Conservation (phyloP, 2,797 vertebrate species). For the Acipenser transmontanus region DNA sequence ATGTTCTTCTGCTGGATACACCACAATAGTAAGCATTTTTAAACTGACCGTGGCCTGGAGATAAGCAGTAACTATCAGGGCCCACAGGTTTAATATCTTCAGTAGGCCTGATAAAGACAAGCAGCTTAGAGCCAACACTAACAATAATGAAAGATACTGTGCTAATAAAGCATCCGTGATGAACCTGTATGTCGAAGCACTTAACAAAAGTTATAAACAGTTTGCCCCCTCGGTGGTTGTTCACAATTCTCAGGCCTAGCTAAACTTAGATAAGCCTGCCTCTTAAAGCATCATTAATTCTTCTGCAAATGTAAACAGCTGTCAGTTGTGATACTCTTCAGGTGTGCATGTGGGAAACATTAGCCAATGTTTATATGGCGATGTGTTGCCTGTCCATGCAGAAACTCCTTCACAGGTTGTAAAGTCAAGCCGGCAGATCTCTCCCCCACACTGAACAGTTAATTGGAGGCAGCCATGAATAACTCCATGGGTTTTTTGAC, state of each 20-base stretch:
- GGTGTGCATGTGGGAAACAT: constrained; percentile 74
- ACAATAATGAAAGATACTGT: constrained; percentile 44
- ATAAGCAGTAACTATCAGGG: constrained; percentile 46
- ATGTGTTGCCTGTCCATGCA: constrained; percentile 55
- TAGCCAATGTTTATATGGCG: constrained; percentile 67
- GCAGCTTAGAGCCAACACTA: constrained; percentile 42
- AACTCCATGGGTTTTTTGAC: constrained; percentile 50
- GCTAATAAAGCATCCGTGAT: constrained; percentile 48
- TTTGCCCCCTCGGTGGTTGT: constrained; percentile 48
- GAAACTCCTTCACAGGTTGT: constrained; percentile 47
- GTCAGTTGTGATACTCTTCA: constrained; percentile 71
- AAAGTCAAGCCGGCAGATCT: constrained; percentile 42
- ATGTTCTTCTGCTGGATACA: constrained; percentile 15
- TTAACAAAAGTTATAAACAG: constrained; percentile 56
- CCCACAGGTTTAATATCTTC: constrained; percentile 39
- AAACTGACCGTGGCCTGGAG: constrained; percentile 46
- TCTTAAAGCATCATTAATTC: constrained; percentile 71
- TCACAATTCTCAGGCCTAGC: constrained; percentile 53
- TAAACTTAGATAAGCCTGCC: constrained; percentile 58
- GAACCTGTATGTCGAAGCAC: constrained; percentile 50
- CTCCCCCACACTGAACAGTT: constrained; percentile 49
- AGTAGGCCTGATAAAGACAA: constrained; percentile 42
- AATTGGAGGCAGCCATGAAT: constrained; percentile 60
- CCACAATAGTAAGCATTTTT: constrained; percentile 24
- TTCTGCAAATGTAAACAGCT: constrained; percentile 70